Base-by-base conservation (phyloP, 2,797 vertebrate genomes). In the Peromyscus attwateri region DNA sequence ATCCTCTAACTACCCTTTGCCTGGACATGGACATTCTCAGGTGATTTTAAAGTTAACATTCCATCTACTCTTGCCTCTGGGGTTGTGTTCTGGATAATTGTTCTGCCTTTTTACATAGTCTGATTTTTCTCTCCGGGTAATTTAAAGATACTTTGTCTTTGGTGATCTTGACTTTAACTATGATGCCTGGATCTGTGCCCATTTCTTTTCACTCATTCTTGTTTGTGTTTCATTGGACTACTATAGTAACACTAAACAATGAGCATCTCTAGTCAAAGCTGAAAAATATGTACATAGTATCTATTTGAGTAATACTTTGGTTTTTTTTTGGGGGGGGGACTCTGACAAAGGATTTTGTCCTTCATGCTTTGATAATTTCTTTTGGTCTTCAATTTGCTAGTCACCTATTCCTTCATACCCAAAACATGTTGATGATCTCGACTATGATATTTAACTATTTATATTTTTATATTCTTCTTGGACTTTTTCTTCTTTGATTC, bases 381-480 rank as follows among this genome's bases (percentile, higher is more conserved):
- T 68, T 62, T 27, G 1, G 23, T 34, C 34, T 87, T 91, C 57
- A 34, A 57, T 43, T 77, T 13, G 19, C 31, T 80, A 6, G 89
- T 43, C 2, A 10, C 11, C 19, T 34, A 27, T 60, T 23, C 3
- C 57, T 4, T 77, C 89, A 23, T 77, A 31, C 31, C 40, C 21
- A 75, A 76, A n/a, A 13, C 71, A 71, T 84, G 64, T 21, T 80
- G 77, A 46, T 19, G 77, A 46, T 19, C 34, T 46, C 23, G 12
- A 40, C 27, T 71, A 46, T 84, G 84, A 84, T 17, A 77, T 89
- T 83, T 89, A 52, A 64, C 37, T 89, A 46, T 89, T 89, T 89
- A 71, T 71, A 4, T 92, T 75, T 92, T 66, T 7, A 49, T 57
- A 57, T 81, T 82, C 80, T 10, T 60, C 60, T 49, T 60, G 6